Conservation (phyloP, 2,113 vertebrate genomes). For the Acrocephalus kingi region DNA sequence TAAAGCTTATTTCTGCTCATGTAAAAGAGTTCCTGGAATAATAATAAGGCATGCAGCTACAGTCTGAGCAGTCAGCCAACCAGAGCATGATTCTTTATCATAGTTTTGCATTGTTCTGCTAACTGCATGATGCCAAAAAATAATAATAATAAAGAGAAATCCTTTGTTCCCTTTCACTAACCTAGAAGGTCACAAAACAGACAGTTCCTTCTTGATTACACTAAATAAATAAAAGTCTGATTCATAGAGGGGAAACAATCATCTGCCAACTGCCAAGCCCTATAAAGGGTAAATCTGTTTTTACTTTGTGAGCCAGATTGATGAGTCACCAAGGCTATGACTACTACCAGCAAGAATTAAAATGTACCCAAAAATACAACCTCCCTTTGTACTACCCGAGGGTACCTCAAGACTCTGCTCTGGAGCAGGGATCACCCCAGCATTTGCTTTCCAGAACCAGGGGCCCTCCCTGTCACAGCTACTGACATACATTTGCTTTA, state of each 20-base stretch:
- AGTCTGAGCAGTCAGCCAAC: slow-evolving; percentile 39
- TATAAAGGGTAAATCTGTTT: slow-evolving; percentile 74
- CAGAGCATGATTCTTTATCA: slow-evolving; percentile 56
- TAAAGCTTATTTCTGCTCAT: slow-evolving; percentile 18
- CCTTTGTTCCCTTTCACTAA: slow-evolving; percentile 76
- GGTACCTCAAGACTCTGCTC: neutral
- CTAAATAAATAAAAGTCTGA: slow-evolving; percentile 78
- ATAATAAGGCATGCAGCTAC: slow-evolving; percentile 41
- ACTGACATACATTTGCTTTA: neutral
- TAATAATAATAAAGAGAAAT: slow-evolving; percentile 76
- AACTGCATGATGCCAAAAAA: slow-evolving; percentile 70
- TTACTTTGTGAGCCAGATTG: slow-evolving; percentile 72
- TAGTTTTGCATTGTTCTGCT: slow-evolving; percentile 75
- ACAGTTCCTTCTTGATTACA: slow-evolving; percentile 83
- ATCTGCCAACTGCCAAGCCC: slow-evolving; percentile 69
- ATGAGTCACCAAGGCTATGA: slow-evolving; percentile 76
- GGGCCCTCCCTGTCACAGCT: rapidly evolving
- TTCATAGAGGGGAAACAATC: slow-evolving; percentile 66
- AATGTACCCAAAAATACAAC: slow-evolving; percentile 43
- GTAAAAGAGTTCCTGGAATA: slow-evolving; percentile 21
- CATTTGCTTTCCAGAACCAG: neutral
- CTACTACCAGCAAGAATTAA: slow-evolving; percentile 66
- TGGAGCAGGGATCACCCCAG: neutral
- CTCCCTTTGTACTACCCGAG: slow-evolving; percentile 29
- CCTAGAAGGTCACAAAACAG: slow-evolving; percentile 80